Evolutionary conservation across 92 coral and sea anemone genomes (phyloP).

Genomic region (Zoanthus gigantus): DNA sequence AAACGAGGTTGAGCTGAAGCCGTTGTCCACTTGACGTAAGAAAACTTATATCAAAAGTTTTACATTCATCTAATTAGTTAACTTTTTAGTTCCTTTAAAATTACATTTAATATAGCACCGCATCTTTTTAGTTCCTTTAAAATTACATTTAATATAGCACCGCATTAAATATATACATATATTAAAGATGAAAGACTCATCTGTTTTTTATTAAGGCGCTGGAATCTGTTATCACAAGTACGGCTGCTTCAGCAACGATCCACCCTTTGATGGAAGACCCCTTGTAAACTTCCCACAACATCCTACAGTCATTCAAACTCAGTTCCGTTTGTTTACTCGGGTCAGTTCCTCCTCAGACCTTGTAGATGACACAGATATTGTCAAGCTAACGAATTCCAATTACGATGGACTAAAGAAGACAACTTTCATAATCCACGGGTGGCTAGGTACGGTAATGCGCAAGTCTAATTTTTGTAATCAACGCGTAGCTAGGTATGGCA

Average conservation of each 20-base stretch:
- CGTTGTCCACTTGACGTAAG: neutral
- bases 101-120: neutral
- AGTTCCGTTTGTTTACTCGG: conserved; percentile 75
- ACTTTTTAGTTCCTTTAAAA: neutral
- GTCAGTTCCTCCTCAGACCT: conserved; percentile 51
- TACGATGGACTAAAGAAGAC: conserved; percentile 67
- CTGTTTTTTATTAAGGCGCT: conserved; percentile 14
- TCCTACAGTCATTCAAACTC: conserved; percentile 69
- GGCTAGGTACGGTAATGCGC: conserved; percentile 51
- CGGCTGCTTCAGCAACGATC: conserved; percentile 70
- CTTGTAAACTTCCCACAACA: conserved; percentile 62
- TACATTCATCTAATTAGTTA: neutral
- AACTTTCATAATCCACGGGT: conserved; percentile 67
- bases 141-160: neutral
- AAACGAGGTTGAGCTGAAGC: neutral
- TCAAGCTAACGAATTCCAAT: conserved; percentile 61
- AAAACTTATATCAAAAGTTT: neutral
- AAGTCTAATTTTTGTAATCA: neutral
- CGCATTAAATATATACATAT: no score
- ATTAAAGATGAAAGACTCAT: neutral
- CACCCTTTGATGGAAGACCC: conserved; percentile 61
- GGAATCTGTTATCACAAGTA: conserved; percentile 76
- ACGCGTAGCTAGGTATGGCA: no score
- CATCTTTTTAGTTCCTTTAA: neutral
- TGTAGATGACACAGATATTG: conserved; percentile 64